A percentile compares a stretch with the other conserved stretches of the same genome.
These are phyloP conservation scores for Pissodes strobi DNA, from an alignment of 1,140 invertebrate genomes.

Conservation along the genomic window DNA sequence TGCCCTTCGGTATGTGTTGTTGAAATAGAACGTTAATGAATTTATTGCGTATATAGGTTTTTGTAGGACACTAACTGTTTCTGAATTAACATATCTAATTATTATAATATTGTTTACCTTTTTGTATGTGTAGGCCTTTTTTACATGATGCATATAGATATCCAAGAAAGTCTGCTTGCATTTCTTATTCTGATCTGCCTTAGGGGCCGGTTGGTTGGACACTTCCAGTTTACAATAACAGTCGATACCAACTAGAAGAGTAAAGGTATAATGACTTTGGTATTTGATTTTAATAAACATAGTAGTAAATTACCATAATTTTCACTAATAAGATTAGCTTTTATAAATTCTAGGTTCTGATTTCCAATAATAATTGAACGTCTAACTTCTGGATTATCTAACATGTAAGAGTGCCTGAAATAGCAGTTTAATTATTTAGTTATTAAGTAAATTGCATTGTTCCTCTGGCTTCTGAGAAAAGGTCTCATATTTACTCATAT, in stretches of 20 bases:
- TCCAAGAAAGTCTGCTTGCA: constrained; percentile 35
- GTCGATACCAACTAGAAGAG: constrained; percentile 38
- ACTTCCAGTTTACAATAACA: constrained; percentile 20
- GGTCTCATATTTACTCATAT: too few relatives aligned
- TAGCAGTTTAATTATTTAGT: neutral
- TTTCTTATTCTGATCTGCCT: constrained; percentile 3
- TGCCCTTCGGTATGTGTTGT: too few relatives aligned
- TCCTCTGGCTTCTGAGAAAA: too few relatives aligned
- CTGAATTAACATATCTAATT: too few relatives aligned
- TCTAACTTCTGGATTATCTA: constrained; percentile 34
- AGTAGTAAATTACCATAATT: constrained; percentile 43
- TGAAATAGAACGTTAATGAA: too few relatives aligned
- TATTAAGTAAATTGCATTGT: neutral
- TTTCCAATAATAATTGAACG: constrained; percentile 28
- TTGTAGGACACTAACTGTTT: too few relatives aligned
- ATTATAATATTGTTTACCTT: too few relatives aligned
- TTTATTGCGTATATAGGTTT: too few relatives aligned
- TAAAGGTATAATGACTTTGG: neutral
- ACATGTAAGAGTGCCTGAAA: constrained; percentile 46
- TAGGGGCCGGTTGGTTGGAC: neutral
- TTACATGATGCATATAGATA: constrained; percentile 30
- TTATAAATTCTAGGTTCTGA: constrained; percentile 21
- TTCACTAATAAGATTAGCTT: constrained; percentile 46
- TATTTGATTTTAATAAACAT: neutral
- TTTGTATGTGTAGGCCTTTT: too few relatives aligned